Evolutionary conservation across 2,888 invertebrate species (phyloP), one percentile per base, ranked within the genome.

Genomic region (Mactromeris polynyma): DNA sequence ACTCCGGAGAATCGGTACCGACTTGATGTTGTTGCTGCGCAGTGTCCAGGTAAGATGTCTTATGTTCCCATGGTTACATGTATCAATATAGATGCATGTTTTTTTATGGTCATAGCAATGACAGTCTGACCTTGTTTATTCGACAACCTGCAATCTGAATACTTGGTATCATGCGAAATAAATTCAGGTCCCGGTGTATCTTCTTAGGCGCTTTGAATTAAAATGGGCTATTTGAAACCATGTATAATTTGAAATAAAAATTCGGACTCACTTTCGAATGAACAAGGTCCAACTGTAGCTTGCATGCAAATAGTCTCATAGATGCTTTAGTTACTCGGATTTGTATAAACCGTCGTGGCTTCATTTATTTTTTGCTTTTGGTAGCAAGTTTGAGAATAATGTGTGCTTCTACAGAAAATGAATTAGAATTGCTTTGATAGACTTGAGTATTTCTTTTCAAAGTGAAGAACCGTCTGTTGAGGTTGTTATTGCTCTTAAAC

Each of bases 1-100:
- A 97, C 97, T 38, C 97, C 97, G 40, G 97, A 97, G 87, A 97
- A 97, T 77, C 97, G 97, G 19, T 97, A 97, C 95, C 96, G 97
- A 91, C 97, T 97, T 80, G 97, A 97, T 96, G 97, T 96, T 89
- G 97, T 97, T 2, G 97, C 97, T 19, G 96, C 97, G 26, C 96
- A 97, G 86, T 96, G 96, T 89, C 96, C 96, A 92, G 97, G 97
- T 96, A 94, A 94, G 95, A 83, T 91, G 87, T 89, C 87, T 54
- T 42, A n/a, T 80, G 85, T 85, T 81, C 64, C 85, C 85, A 85
- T 81, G 85, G 42, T 33, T 38, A 79, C 33, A 9, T 58, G 17
- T 64, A 31, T 58, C 58, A 26, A 1, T 64, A 26, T n/a, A n/a
- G 58, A 64, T 64, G 58, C 58, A 64, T 64, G 58, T 64, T 21